Percentiles rank a stretch among this genome's conserved stretches.
Conservation (phyloP, 37 sponge, comb jelly and placozoan genomes). For the Chondrosia reniformis region DNA sequence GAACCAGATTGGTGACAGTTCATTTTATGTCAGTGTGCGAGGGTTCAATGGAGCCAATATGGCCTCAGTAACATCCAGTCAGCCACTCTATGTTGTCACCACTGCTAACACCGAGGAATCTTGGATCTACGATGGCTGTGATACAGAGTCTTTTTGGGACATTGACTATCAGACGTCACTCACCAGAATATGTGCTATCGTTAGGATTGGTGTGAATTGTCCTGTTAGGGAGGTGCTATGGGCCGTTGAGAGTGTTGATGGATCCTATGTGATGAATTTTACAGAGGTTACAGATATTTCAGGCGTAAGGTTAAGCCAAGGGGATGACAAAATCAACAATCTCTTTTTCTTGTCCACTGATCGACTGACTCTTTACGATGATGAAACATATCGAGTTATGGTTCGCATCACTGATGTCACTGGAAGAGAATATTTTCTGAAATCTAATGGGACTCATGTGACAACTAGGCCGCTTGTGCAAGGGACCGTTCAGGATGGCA, state of each 20-base stretch:
- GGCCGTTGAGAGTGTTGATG: conserved; percentile 64
- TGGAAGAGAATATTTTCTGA: conserved; percentile 33
- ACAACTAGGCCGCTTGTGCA: conserved; percentile 45
- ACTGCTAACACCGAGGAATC: conserved; percentile 9
- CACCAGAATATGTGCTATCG: conserved; percentile 16
- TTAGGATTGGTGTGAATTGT: conserved; percentile 50
- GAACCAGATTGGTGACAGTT: neutral
- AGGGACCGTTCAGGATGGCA: conserved; percentile 67
- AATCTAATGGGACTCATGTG: conserved; percentile 53
- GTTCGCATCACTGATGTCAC: conserved; percentile 53
- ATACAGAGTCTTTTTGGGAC: neutral
- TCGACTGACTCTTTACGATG: conserved; percentile 45
- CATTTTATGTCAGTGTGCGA: conserved; percentile 50
- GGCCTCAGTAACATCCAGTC: conserved; percentile 20
- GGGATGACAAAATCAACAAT: conserved; percentile 5
- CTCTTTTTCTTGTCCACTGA: conserved; percentile 34
- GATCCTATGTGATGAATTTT: conserved; percentile 36
- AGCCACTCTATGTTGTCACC: conserved; percentile 40
- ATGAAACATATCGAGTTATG: conserved; percentile 65
- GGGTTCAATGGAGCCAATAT: conserved; percentile 22
- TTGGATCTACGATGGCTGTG: conserved; percentile 69
- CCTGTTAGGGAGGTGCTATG: conserved; percentile 42
- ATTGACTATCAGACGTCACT: conserved; percentile 64
- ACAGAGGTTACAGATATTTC: conserved; percentile 1
- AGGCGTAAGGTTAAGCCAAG: neutral